Evolutionary conservation across 2,113 vertebrate species (phyloP).

Genomic region (Cyprinodon tularosa): DNA sequence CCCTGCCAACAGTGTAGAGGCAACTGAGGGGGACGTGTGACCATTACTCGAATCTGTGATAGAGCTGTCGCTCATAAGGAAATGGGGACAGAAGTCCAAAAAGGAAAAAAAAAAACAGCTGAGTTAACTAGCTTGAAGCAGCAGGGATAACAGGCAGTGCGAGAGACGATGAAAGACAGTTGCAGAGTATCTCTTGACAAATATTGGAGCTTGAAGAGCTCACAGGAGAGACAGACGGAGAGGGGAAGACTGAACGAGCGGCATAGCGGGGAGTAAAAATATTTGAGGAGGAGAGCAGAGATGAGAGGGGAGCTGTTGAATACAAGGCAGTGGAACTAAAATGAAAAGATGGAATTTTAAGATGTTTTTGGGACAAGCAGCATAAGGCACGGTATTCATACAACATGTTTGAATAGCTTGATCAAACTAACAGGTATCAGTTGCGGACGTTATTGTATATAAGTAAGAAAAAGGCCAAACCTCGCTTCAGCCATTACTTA

Average conservation of each 20-base stretch:
- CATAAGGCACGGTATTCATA: constrained; percentile 11
- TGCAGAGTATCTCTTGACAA: constrained; percentile 50
- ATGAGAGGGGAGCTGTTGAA: constrained; percentile 51
- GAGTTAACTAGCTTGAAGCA: constrained; percentile 10
- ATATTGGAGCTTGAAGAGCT: constrained; percentile 62
- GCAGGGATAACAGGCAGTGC: constrained; percentile 13
- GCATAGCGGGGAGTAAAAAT: constrained; percentile 39
- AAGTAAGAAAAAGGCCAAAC: background rate
- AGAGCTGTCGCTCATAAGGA: background rate
- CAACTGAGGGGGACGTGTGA: constrained; percentile 15
- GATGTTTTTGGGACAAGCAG: constrained; percentile 25
- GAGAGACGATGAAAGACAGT: constrained; percentile 49
- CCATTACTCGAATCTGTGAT: constrained; percentile 24
- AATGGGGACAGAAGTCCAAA: background rate
- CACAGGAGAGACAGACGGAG: constrained; percentile 42
- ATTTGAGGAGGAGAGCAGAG: constrained; percentile 50
- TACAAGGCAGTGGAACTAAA: constrained; percentile 38
- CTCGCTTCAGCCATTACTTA: background rate
- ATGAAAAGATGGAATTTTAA: constrained; percentile 56
- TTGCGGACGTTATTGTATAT: background rate
- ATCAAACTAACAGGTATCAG: constrained; percentile 1
- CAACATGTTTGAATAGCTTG: constrained; percentile 4
- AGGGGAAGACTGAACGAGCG: constrained; percentile 30
- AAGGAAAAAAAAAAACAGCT: background rate
- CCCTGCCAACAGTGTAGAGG: constrained; percentile 5